phyloP scores from a whole-genome alignment of 2,113 vertebrate genomes.

The Natator depressus region DNA sequence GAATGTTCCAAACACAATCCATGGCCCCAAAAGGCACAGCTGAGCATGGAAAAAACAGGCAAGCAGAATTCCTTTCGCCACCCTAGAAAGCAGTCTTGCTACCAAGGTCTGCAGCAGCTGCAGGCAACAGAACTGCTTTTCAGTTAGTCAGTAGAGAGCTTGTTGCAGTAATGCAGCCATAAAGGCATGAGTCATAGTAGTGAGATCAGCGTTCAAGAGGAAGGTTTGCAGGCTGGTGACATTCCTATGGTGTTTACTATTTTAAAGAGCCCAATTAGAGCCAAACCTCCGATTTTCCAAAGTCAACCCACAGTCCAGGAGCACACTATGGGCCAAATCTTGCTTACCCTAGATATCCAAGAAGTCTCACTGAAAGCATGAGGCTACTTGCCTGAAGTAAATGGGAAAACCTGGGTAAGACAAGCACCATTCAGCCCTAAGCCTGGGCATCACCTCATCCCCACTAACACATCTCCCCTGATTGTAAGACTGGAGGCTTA shows the following conservation, averaged over 20 bases:
- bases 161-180: neutral
- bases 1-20: neutral
- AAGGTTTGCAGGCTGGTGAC: neutral
- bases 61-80: neutral
- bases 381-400: neutral
- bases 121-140: neutral
- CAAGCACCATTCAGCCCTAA: neutral
- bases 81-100: neutral
- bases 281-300: neutral
- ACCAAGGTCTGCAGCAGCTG: neutral
- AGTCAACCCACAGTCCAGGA: neutral
- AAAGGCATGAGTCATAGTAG: neutral
- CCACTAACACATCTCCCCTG: neutral
- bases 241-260: neutral
- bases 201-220: accelerated
- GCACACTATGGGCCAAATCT: neutral
- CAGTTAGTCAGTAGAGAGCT: neutral
- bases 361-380: neutral
- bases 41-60: neutral
- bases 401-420: neutral
- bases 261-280: neutral
- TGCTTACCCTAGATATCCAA: neutral
- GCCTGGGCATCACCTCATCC: neutral
- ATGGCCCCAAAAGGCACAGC: neutral
- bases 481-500: neutral